A percentile compares a stretch with the other conserved stretches of the same genome.
phyloP scores from a whole-genome alignment of 2,113 vertebrate species.

The Scophthalmus maximus region DNA sequence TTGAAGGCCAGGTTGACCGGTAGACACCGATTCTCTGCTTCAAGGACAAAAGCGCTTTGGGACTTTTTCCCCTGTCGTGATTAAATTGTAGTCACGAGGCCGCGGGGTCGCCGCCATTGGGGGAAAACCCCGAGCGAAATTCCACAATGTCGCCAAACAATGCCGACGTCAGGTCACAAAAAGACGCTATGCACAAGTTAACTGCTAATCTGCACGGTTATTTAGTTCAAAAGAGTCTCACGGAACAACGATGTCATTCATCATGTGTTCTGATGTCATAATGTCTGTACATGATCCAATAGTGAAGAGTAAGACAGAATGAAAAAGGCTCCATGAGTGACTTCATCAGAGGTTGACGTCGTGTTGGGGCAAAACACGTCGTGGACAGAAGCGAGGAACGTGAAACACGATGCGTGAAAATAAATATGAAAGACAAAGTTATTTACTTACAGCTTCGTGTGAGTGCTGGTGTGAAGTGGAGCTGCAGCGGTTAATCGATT shows the following conservation, averaged over 20 bases:
- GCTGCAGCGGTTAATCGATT: too few species aligned
- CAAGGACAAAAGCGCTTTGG: constrained; percentile 12
- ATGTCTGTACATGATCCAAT: constrained; percentile 52
- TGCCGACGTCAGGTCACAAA: constrained; percentile 38
- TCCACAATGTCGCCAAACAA: too few species aligned
- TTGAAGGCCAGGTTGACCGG: neutral
- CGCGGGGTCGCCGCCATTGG: constrained; percentile 22
- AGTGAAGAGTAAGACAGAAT: constrained; percentile 11
- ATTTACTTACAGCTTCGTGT: too few species aligned
- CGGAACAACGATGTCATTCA: constrained; percentile 58
- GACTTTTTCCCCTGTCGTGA: constrained; percentile 45
- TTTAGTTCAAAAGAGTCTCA: constrained; percentile 40
- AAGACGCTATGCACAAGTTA: constrained; percentile 37
- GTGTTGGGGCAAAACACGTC: too few species aligned
- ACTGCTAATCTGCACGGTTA: constrained; percentile 16
- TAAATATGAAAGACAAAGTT: too few species aligned
- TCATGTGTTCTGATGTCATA: constrained; percentile 36
- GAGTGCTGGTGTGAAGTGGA: too few species aligned
- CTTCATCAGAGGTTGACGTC: too few species aligned
- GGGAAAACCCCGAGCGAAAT: constrained; percentile 54
- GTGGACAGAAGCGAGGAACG: too few species aligned
- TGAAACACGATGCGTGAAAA: too few species aligned
- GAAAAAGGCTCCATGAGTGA: too few species aligned
- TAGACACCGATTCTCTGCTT: neutral
- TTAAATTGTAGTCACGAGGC: constrained; percentile 68